A percentile compares a stretch with the other conserved stretches of the same genome.
Conservation (phyloP, 2,113 vertebrate species). For the Nothoprocta pentlandii region DNA sequence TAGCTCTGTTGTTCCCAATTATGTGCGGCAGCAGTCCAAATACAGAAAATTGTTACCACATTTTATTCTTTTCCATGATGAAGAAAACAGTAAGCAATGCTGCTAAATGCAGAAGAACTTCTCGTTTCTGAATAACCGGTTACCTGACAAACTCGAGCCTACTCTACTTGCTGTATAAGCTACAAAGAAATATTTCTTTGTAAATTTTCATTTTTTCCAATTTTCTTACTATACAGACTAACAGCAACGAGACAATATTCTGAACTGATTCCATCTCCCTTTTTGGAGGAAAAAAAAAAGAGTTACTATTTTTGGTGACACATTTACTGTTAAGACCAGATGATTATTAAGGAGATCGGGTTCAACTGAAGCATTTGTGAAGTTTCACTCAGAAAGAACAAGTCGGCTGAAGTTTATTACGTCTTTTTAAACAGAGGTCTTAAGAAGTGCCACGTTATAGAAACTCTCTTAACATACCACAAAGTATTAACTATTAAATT, state of each 20-base stretch:
- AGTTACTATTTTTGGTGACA: constrained; percentile 34
- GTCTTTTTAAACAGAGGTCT: constrained; percentile 48
- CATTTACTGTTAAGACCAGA: constrained; percentile 48
- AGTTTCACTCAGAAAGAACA: constrained; percentile 57
- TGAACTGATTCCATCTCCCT: background rate
- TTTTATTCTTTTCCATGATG: constrained; percentile 78
- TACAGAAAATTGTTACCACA: constrained; percentile 87
- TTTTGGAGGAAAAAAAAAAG: constrained; percentile 33
- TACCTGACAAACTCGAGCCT: constrained; percentile 48
- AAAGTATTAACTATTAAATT: constrained; percentile 58
- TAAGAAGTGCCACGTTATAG: constrained; percentile 65
- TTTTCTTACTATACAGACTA: constrained; percentile 40
- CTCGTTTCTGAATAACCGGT: constrained; percentile 58
- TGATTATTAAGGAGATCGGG: constrained; percentile 52
- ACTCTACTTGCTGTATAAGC: background rate
- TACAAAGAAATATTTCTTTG: background rate
- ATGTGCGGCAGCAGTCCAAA: constrained; percentile 77
- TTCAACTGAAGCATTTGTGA: constrained; percentile 47
- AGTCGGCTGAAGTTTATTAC: constrained; percentile 55
- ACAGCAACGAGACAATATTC: constrained; percentile 25
- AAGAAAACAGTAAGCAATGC: constrained; percentile 77
- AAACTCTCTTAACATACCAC: constrained; percentile 45
- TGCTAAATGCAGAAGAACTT: constrained; percentile 75
- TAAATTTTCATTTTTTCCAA: constrained; percentile 21
- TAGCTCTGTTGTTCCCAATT: constrained; percentile 79